phyloP scores from a whole-genome alignment of 2,113 vertebrate genomes.

The Deroptyus accipitrinus region DNA sequence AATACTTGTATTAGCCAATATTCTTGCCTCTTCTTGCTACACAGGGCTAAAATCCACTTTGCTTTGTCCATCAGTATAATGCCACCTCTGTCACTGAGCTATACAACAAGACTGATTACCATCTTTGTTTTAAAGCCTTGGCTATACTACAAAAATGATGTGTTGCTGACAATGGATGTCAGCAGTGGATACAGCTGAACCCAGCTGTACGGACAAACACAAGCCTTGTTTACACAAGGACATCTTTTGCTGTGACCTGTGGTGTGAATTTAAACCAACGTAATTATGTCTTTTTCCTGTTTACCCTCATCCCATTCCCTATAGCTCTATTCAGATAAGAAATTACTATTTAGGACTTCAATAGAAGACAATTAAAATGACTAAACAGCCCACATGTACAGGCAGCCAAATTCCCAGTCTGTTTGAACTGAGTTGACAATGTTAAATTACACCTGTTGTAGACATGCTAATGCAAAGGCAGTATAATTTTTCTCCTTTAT shows the following conservation, averaged over 20 bases:
- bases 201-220: conserved; percentile 37
- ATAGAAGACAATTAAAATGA: conserved; percentile 31
- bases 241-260: conserved; percentile 31
- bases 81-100: conserved; percentile 4
- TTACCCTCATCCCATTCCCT: conserved; percentile 14
- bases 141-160: conserved; percentile 40
- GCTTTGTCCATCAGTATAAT: conserved; percentile 46
- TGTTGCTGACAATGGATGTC: conserved; percentile 45
- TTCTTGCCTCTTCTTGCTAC: background rate
- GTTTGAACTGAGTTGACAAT: background rate
- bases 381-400: background rate
- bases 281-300: conserved; percentile 46
- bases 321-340: conserved; percentile 36
- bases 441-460: conserved; percentile 47
- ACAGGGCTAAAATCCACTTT: background rate
- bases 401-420: conserved; percentile 28
- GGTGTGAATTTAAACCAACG: conserved; percentile 1
- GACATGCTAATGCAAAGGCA: background rate
- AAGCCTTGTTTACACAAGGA: conserved; percentile 33
- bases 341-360: conserved; percentile 28
- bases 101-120: background rate
- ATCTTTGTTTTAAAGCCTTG: conserved; percentile 35
- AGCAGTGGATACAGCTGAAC: conserved; percentile 18
- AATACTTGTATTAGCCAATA: background rate
- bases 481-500: background rate